Percentiles rank a stretch among this genome's conserved stretches.
Conservation (phyloP, 2,888 invertebrate species). For the Rhingia rostrata region DNA sequence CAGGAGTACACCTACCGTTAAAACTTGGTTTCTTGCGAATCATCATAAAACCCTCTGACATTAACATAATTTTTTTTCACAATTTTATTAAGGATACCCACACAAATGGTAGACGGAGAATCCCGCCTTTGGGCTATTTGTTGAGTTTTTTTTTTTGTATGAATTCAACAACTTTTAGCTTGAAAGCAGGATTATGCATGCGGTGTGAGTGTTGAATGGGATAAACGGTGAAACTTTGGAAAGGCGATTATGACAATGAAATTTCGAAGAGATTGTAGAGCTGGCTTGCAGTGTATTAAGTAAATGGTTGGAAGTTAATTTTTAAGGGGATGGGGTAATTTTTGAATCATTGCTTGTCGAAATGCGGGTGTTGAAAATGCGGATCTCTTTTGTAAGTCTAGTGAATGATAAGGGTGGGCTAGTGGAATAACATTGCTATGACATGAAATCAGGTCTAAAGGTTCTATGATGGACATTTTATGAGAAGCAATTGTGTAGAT, state of each 20-base stretch:
- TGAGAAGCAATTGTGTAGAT: no score
- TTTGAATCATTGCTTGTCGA: no score
- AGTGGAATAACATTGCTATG: no score
- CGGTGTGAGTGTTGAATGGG: neutral
- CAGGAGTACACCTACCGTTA: slow-evolving; percentile 33
- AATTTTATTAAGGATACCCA: slow-evolving; percentile 51
- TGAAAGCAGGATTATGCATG: slow-evolving; percentile 15
- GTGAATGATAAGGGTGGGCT: no score
- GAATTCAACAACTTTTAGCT: slow-evolving; percentile 46
- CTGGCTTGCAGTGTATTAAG: neutral
- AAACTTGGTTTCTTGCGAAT: slow-evolving; percentile 49
- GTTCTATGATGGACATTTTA: no score
- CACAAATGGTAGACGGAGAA: neutral
- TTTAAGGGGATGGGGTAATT: neutral
- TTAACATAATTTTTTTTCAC: slow-evolving; percentile 63
- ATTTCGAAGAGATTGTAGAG: neutral
- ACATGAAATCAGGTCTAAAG: no score
- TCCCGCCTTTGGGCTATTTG: slow-evolving; percentile 45
- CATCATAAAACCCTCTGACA: slow-evolving; percentile 60
- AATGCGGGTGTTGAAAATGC: no score
- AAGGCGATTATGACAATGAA: slow-evolving; percentile 23
- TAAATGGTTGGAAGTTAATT: neutral
- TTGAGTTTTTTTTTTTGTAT: slow-evolving; percentile 20
- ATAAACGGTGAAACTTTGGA: slow-evolving; percentile 31
- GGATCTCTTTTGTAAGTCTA: no score